Base-by-base conservation (phyloP, 2,797 vertebrate species). In the Labeo calbasu region DNA sequence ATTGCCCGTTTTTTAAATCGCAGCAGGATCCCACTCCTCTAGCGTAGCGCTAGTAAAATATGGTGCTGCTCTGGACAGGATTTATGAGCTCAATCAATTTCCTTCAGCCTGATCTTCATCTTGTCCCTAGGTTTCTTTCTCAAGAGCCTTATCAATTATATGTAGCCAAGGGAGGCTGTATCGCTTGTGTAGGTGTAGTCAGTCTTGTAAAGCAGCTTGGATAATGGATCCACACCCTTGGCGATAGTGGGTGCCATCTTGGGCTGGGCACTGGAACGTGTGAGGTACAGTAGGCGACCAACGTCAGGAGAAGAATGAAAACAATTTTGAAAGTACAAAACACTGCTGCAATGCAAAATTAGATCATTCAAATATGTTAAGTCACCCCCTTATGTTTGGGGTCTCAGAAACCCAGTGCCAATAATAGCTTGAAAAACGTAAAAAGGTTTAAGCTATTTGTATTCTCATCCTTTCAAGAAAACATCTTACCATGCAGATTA, bases 61-160 rank as follows among this genome's bases (percentile, higher is more conserved):
- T 92, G 92, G 91, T 90, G 40, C 90, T 89, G 90, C 91, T 89
- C 89, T 89, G 91, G 90, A 92, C 91, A 90, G 92, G 90, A 94
- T 94, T 94, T 94, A 93, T 93, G 92, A 89, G 92, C 91, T 93
- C 92, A 92, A 94, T 95, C 93, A 93, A 89, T 92, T 94, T 94
- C 90, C 91, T 88, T 90, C 93, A 89, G 92, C 90, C 86, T 93
- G 92, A 93, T 93, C 89, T 94, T 89, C 87, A 71, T 86, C 90
- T 92, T 92, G 90, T 92, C 90, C 92, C 91, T 91, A 91, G 89
- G 91, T 92, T 91, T 90, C 91, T 92, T 92, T 89, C 93, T 92
- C 93, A 92, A 93, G 90, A 89, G 91, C 83, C 91, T 93, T 94
- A 95, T 94, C 94, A 92, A 93, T 94, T 92, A 90, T 91, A 89